Base-by-base conservation (phyloP, 37 sponge, comb jelly and placozoan species). In the Mnemiopsis leidyi region DNA sequence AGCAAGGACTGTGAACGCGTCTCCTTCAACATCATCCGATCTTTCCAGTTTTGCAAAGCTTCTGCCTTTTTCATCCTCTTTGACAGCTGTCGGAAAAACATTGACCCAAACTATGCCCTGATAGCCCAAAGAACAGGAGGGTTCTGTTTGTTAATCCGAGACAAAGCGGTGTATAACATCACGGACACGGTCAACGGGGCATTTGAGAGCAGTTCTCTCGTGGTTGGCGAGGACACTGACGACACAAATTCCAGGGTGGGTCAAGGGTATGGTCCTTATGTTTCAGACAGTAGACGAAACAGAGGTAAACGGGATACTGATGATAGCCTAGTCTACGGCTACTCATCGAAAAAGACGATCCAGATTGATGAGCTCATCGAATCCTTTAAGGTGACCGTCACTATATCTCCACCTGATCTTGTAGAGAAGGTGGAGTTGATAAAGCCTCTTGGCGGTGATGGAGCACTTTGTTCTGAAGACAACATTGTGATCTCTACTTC, bases 161-260 rank as follows among this genome's bases (percentile, higher is more conserved):
- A 85, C 1, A 85, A 38, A 25, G 61, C 24, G 23, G 48, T 85
- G n/a, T 85, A 40, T n/a, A 85, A 85, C 61, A 85, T 85, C 39
- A 85, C 90, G 18, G 90, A 85, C 61, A 39, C 90, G 48, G 90
- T 85, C 2, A n/a, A 85, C 29, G 90, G 90, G 0, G 40, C 90
- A 0, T 85, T 85, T 23, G 90, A 39, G 29, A 39, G 21, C 24
- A 37, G 36, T 3, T 85, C 90, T 9, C 61, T 85, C 3, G 36
- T 85, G 5, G 24, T 38, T 13, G 90, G 90, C 2, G 61, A 85
- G 3, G 9, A 5, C 24, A 21, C 38, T 1, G 16, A n/a, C 24
- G 7, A 39, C 2, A 25, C 48, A 0, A 71, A 71, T 25, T 16
- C 25, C 25, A 40, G 0, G 29, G n/a, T 40, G 1, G 90, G 90